These are phyloP conservation scores for Ennomos quercinarius DNA, from an alignment of 2,888 invertebrate species.

Conservation along the genomic window DNA sequence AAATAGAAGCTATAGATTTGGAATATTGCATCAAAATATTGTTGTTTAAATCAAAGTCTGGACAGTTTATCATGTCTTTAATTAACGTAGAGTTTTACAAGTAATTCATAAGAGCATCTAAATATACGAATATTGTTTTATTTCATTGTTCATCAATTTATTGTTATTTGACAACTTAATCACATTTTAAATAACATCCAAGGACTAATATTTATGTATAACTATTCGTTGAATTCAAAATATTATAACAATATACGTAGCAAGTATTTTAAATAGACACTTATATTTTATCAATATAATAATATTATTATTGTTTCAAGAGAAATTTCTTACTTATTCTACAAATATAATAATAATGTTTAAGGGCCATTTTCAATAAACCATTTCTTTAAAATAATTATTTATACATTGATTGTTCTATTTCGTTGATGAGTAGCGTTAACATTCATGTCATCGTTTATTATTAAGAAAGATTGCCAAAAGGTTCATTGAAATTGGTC, in stretches of 20 bases:
- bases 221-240: constrained; percentile 36
- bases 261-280: constrained; percentile 19
- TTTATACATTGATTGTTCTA: not conserved
- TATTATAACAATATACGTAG: constrained; percentile 11
- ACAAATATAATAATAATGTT: constrained; percentile 21
- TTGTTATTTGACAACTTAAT: constrained; percentile 5
- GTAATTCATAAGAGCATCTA: constrained; percentile 19
- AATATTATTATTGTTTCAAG: constrained; percentile 35
- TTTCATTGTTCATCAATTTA: constrained; percentile 4
- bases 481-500: constrained; percentile 9
- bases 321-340: constrained; percentile 24
- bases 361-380: constrained; percentile 18
- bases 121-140: constrained; percentile 7
- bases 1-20: not conserved
- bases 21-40: not conserved
- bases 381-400: not conserved
- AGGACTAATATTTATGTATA: constrained; percentile 19
- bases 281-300: constrained; percentile 17
- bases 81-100: constrained; percentile 30
- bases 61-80: constrained; percentile 19
- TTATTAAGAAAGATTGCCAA: not conserved
- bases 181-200: constrained; percentile 5
- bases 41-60: constrained; percentile 1
- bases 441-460: not conserved
- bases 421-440: not conserved